Evolutionary conservation across 2,888 invertebrate species (phyloP), one percentile per base, ranked within the genome.

Genomic region (Heliconius erato): DNA sequence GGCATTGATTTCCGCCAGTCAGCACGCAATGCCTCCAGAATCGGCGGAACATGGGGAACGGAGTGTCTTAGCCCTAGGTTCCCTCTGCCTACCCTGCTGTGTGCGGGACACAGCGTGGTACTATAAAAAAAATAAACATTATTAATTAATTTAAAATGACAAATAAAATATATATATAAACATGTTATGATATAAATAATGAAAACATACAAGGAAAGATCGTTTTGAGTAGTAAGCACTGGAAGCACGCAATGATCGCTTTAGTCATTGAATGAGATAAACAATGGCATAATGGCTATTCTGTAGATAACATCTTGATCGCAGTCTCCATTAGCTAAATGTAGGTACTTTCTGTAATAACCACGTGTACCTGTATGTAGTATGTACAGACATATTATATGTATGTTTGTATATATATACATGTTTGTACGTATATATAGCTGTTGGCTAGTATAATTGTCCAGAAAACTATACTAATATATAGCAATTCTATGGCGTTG

Each of bases 181-280:
- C n/a, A 59, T 59, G 16, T n/a, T 35, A n/a, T 16, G 26, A 76
- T 49, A 78, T 44, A 68, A 83, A 84, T 84, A 83, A 86, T 86
- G 86, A 85, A 85, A 86, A 85, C 84, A 83, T 81, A 40, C n/a
- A 78, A 81, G 85, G 82, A 82, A 84, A 87, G 86, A 86, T 85
- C 82, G 87, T 84, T 74, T 76, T 35, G 26, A 86, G 86, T 84
- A 77, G 85, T 90, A 90, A 92, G 88, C 87, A 88, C 85, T 85
- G 86, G 86, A 85, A 89, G 86, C 94, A 94, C 93, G 94, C 94
- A 90, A 94, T 88, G 87, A 89, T 88, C 91, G 90, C 89, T 91
- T 93, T 91, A 91, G 88, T 87, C 89, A 89, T 90, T 89, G 87
- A 81, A 81, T 81, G 81, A 89, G 81, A 87, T 88, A 90, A 90